A percentile compares a stretch with the other conserved stretches of the same genome.
Evolutionary conservation across 2,113 vertebrate genomes (phyloP).

Genomic region (Donacobius atricapilla): DNA sequence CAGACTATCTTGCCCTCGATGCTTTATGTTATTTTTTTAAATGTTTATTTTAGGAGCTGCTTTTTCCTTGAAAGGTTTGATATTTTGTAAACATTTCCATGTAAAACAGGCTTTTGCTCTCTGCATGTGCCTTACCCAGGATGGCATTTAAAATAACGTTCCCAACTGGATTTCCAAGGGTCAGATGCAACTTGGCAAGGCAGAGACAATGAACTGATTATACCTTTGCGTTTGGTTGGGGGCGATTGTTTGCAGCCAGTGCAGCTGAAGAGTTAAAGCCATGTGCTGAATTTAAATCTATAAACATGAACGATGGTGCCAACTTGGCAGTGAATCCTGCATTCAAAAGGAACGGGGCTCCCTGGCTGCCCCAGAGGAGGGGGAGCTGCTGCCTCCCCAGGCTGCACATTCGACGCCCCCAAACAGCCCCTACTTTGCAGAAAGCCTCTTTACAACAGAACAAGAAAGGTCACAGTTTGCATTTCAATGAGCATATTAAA

Average conservation of each 20-base stretch:
- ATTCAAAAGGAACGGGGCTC: constrained; percentile 40
- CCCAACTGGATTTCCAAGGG: neutral
- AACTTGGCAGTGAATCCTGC: constrained; percentile 45
- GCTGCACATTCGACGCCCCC: constrained; percentile 3
- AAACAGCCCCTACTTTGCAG: constrained; percentile 7
- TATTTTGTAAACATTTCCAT: constrained; percentile 35
- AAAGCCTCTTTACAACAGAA: neutral
- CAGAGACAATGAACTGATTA: constrained; percentile 50
- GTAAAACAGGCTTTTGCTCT: neutral
- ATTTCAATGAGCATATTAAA: constrained; percentile 52
- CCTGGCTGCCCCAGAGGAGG: constrained; percentile 42
- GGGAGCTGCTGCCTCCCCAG: constrained; percentile 6
- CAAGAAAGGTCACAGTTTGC: constrained; percentile 1
- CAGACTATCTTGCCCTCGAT: neutral
- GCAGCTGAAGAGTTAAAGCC: constrained; percentile 71
- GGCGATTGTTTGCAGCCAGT: constrained; percentile 56
- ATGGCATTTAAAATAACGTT: neutral
- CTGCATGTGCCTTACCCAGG: neutral
- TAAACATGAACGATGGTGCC: constrained; percentile 59
- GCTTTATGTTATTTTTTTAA: neutral
- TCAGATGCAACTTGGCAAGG: constrained; percentile 23
- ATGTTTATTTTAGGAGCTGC: neutral
- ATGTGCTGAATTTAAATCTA: constrained; percentile 69
- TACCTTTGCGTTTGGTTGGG: constrained; percentile 50
- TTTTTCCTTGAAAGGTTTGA: neutral